Evolutionary conservation across 2,797 vertebrate genomes (phyloP), one percentile per base, ranked within the genome.

Genomic region (Aldrovandia affinis): DNA sequence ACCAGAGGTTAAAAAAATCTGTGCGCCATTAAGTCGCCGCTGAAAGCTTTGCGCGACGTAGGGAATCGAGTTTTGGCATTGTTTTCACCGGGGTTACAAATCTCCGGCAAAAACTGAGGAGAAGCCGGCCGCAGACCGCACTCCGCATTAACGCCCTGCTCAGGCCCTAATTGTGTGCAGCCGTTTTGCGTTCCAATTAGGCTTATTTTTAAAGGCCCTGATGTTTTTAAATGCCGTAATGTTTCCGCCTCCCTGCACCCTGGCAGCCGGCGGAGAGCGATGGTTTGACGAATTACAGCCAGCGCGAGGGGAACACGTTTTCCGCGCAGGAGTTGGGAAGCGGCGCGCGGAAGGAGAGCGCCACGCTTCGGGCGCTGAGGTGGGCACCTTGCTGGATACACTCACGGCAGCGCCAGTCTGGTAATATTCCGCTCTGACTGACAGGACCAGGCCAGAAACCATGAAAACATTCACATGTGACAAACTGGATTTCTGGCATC

Each of bases 251-350:
- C 10, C 44, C 50, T 79, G 47, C 14, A 33, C 50, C 47, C 25
- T 42, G 14, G 28, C 78, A 52, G 30, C 25, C 30, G 55, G 44
- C 39, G 22, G 70, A 83, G 54, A 33, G 55, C 50, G 47, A 68
- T 30, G 50, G 20, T 83, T 83, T 83, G 81, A 83, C 6, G 57
- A 83, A 83, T 83, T 83, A 47, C 81, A 18, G 33, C 81, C 63
- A 52, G 15, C 36, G 61, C 10, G n/a, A n/a, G n/a, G n/a, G n/a
- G n/a, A n/a, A 12, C 47, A 50, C 12, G 1, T 50, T 50, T 12
- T n/a, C n/a, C n/a, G n/a, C 47, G 6, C 47, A 50, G 47, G 12
- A 50, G 47, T 22, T 59, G 79, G 22, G 52, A 9, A 20, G 79
- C 28, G 14, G 78, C 9, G 0, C 22, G 18, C 5, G 1, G 12